phyloP scores from a whole-genome alignment of 2,113 vertebrate species.

The Ameiurus melas region DNA sequence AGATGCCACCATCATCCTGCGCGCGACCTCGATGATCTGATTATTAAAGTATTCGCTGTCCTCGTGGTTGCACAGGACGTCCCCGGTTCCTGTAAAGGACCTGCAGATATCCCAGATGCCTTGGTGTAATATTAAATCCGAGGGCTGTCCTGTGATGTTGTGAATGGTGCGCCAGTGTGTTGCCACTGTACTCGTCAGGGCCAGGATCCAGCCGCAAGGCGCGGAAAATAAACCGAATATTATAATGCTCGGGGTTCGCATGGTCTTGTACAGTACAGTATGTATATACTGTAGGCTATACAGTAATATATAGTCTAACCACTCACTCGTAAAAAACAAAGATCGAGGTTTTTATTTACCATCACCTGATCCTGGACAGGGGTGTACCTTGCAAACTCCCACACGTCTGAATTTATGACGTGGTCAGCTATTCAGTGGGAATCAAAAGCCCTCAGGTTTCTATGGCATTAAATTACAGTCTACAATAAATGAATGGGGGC shows the following conservation, averaged over 20 bases:
- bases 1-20: constrained; percentile 80
- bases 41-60: constrained; percentile 72
- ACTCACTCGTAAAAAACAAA: neutral
- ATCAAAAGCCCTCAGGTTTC: constrained; percentile 22
- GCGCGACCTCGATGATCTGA: constrained; percentile 71
- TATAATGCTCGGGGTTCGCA: constrained; percentile 78
- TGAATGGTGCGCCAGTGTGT: constrained; percentile 82
- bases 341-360: neutral
- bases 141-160: constrained; percentile 45
- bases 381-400: constrained; percentile 7
- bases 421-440: constrained; percentile 16
- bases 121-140: constrained; percentile 70
- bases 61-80: constrained; percentile 61
- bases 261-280: neutral
- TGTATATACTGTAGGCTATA: neutral
- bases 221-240: constrained; percentile 88
- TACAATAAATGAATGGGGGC: neutral
- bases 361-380: neutral
- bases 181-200: constrained; percentile 79
- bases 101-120: constrained; percentile 88
- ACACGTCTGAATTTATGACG: constrained; percentile 10
- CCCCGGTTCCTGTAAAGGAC: constrained; percentile 53
- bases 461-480: constrained; percentile 20
- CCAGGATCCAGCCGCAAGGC: constrained; percentile 84
- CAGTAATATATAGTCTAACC: neutral